phyloP scores from a whole-genome alignment of 2,797 vertebrate species.

The Ptychobarbus kaznakovi region DNA sequence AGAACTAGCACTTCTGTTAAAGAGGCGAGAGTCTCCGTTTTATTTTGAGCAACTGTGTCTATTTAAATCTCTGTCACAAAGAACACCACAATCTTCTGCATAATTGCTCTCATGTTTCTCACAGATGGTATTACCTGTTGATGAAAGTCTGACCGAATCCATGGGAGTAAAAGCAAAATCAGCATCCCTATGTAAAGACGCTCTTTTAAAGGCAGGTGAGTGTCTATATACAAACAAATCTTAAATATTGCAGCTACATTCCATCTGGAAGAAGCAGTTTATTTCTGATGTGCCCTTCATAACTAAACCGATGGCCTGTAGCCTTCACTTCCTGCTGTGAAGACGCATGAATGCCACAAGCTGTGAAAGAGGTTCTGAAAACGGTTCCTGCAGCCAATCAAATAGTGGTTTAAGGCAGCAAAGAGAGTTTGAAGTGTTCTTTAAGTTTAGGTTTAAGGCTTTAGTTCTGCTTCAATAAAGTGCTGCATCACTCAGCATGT shows the following conservation, averaged over 20 bases:
- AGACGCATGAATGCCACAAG: slow-evolving; percentile 11
- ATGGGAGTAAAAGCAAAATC: slow-evolving; percentile 92
- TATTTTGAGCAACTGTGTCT: not conserved
- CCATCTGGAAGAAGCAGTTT: not conserved
- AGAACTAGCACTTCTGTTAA: not conserved
- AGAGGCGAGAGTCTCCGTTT: not conserved
- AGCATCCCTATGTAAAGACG: slow-evolving; percentile 93
- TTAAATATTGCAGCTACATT: not conserved
- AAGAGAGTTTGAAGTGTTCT: not conserved
- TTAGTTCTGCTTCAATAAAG: not conserved
- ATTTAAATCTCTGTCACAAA: not conserved
- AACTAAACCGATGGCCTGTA: not conserved
- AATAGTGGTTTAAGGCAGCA: not conserved
- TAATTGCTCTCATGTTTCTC: slow-evolving; percentile 18
- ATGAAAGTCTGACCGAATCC: slow-evolving; percentile 96
- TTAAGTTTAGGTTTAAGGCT: not conserved
- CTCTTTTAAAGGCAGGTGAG: slow-evolving; percentile 92
- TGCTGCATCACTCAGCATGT: not conserved
- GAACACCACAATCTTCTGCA: not conserved
- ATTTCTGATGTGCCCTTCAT: slow-evolving; percentile 6
- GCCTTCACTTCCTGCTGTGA: slow-evolving; percentile 6
- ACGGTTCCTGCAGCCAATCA: slow-evolving; percentile 5
- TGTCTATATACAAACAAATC: slow-evolving; percentile 17
- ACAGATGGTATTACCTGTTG: slow-evolving; percentile 95
- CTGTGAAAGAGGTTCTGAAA: slow-evolving; percentile 43